Base-by-base conservation (phyloP, 2,888 invertebrate species). In the Pollenia amentaria region DNA sequence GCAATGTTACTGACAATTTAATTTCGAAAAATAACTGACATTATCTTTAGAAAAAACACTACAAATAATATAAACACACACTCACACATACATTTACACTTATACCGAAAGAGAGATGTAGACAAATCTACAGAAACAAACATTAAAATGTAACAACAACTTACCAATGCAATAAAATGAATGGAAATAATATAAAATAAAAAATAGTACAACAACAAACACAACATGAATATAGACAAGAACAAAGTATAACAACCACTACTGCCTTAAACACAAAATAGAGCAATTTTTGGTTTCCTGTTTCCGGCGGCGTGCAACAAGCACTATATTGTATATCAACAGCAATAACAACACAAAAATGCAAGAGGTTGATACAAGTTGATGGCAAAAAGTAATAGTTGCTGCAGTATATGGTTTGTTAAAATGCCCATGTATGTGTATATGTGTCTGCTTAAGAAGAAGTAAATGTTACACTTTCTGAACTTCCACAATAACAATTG, bases 271-370 rank as follows among this genome's bases (percentile, higher is more conserved):
- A 87, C 80, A 88, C 80, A 87, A 89, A 87, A 88, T 88, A 81
- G 73, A 89, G 88, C 88, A 89, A 89, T 89, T 89, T 89, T 88
- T 77, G 89, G 89, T 88, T 89, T 89, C 89, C 89, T 88, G 85
- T 88, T 89, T 88, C 89, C 88, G 89, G 83, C 80, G 76, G 79
- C 83, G 76, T 70, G 86, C 88, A 88, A 88, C 88, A 86, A 84
- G 85, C 83, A 80, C 75, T 76, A 62, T 80, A 80, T 84, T 51
- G 53, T 65, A 82, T 64, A 80, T 72, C 75, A 82, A 62, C 40
- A 42, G 29, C 51, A 62, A 42, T 62, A 62, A 29, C 16, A 70
- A 51, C 21, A 78, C 42, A 84, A 60, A 64, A 65, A 51, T 84
- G 55, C 62, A 83, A 73, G 78, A 73, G 65, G 65, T 73, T 84